Base-by-base conservation (phyloP, 37 sponge, comb jelly and placozoan species). In the Haliclona indistincta region DNA sequence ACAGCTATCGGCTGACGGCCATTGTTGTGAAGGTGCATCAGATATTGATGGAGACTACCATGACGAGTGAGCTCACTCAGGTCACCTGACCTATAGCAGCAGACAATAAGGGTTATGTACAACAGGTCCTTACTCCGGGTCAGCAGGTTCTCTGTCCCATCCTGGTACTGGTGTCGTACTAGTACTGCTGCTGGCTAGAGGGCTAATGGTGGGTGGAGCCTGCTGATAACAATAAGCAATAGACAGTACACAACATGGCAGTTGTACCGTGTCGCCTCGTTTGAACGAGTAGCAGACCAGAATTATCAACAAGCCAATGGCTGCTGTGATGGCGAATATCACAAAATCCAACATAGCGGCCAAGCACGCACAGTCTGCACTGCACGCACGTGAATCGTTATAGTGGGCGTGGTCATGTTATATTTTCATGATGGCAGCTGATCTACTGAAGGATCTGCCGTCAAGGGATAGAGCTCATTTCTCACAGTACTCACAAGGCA, bases 11-110 rank as follows among this genome's bases (percentile, higher is more conserved):
- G 74, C n/a, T 81, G 70, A 33, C 69, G 52, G 34, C 86, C 85
- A 34, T 92, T 61, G 30, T 63, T 69, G 61, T 96, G 96, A 47
- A 89, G 83, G 44, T 85, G 75, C 4, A 77, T 26, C 29, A 96
- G 77, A 63, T 89, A 96, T 56, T 91, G 76, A 58, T 92, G 96
- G 1, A 96, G 84, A 73, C 93, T 92, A 28, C 96, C 96, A 55
- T 73, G 71, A 32, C 78, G 34, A 19, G 62, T 66, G 32, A 96
- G 51, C 67, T 74, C 85, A 20, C 29, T 74, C 19, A 81, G 29
- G 64, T 93, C 90, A 38, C 38, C 68, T 13, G 37, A 32, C 42
- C 32, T 35, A 60, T 60, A 32, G 28, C 28, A 32, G 28, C 10
- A 60, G 30, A 60, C 30, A 29, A 60, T 60, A 26, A 60, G 19